Evolutionary conservation across 2,888 invertebrate species (phyloP), one percentile per base, ranked within the genome.

Genomic region (Agonopterix arenella): DNA sequence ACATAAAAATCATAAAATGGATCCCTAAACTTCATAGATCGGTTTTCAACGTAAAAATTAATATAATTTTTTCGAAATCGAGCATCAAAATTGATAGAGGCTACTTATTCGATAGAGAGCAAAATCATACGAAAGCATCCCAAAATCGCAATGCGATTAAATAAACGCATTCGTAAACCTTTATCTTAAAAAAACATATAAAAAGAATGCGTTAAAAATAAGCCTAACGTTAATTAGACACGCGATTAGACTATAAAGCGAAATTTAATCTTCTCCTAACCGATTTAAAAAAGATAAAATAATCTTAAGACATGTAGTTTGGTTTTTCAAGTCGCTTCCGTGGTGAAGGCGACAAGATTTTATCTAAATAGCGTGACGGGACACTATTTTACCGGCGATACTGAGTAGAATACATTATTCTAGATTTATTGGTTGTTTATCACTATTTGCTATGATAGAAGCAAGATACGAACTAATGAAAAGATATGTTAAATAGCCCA

Each of bases 161-260:
- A 28, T 11, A 44, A 36, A 47, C 47, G 52, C 28, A 38, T 11
- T 42, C 44, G 42, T 8, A 36, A 50, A 63, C 58, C 53, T 49
- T 18, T 48, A 46, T 45, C 61, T 61, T 68, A 67, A 61, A 52
- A n/a, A 60, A 51, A 47, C 51, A 53, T 52, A 56, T 53, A 57
- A 57, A 55, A 60, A 53, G 53, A 64, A 65, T 61, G 57, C 54
- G 56, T 65, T 56, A 66, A 69, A 18, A 59, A 61, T 59, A 60
- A 51, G 57, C 36, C 44, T 59, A 62, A 67, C 51, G 66, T 52
- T 62, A 53, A 64, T 60, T 66, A 67, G 60, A 73, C 80, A 80
- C 79, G 80, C 80, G 68, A 81, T 70, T 64, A 58, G 50, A 64
- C 72, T 56, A 77, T 81, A 76, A 81, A 79, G 65, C 66, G 67